Base-by-base conservation (phyloP, 2,888 invertebrate species). In the Coelinius sp. region DNA sequence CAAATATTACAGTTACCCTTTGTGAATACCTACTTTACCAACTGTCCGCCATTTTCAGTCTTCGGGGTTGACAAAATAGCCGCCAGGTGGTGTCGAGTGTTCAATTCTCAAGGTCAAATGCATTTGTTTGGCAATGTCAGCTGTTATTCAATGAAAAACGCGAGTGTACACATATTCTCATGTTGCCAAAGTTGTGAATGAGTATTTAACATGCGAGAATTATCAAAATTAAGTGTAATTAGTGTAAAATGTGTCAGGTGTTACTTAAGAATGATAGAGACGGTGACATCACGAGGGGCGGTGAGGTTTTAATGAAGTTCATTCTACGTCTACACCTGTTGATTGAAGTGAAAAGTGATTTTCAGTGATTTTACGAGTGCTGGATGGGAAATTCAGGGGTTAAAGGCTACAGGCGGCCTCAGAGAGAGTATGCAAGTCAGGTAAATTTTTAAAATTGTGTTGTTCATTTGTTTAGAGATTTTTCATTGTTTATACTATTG, bases 321-420 rank as follows among this genome's bases (percentile, higher is more conserved):
- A 49, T 3, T 49, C 17, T 7, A 8, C 8, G 17, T 49, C 2
- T 49, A n/a, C 59, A 59, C 59, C 59, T 59, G 59, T 59, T 59
- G 59, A 59, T 27, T 59, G n/a, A 25, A 25, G 53, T 25, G 25
- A 20, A 17, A 35, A 35, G 14, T 17, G 35, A 59, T 35, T 53
- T 53, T 35, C 56, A 8, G 12, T 25, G 44, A 59, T 24, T 62
- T 70, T 31, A 27, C 71, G 72, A 24, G 64, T 49, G 22, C 31
- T 78, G 83, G 82, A 87, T 86, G 87, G 87, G 86, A 72, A 86
- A 86, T 82, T 79, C 81, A 49, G 82, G 79, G 68, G 76, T 76
- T 52, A 87, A 84, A 77, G 80, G 75, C 62, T 80, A 79, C 70
- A 80, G 78, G 66, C 80, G 80, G 63, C 69, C 77, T 62, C 81